Evolutionary conservation across 2,797 vertebrate species (phyloP).

Genomic region (Acestrorhynchus altus): DNA sequence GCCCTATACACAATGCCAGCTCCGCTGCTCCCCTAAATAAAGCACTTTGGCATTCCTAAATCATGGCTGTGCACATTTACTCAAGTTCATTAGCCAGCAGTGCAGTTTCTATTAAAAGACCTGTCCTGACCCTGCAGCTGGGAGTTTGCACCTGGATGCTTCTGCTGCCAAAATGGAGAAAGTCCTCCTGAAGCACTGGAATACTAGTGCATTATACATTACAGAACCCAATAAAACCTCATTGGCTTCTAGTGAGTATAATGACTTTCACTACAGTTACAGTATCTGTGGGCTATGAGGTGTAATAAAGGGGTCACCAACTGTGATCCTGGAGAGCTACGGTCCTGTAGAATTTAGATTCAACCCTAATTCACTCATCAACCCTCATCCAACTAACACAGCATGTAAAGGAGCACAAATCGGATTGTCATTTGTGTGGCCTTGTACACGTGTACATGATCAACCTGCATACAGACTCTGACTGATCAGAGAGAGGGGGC

Average conservation of each 20-base stretch:
- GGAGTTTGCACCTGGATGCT: constrained; percentile 57
- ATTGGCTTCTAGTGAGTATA: not conserved
- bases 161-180: not conserved
- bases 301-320: too few relatives aligned
- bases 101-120: constrained; percentile 69
- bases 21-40: constrained; percentile 57
- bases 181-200: not conserved
- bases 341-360: too few relatives aligned
- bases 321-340: too few relatives aligned
- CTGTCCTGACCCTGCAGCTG: constrained; percentile 67
- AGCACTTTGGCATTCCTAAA: constrained; percentile 65
- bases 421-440: too few relatives aligned
- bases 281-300: too few relatives aligned
- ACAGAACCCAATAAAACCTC: not conserved
- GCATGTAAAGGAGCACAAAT: too few relatives aligned
- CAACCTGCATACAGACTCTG: too few relatives aligned
- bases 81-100: constrained; percentile 65
- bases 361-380: too few relatives aligned
- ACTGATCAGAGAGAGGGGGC: too few relatives aligned
- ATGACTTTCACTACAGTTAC: too few relatives aligned
- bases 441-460: too few relatives aligned
- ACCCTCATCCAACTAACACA: too few relatives aligned
- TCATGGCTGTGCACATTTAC: constrained; percentile 70
- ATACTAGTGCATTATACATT: not conserved
- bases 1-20: constrained; percentile 49